Percentiles rank a stretch among this genome's conserved stretches.
phyloP scores from a whole-genome alignment of 2,113 vertebrate species.

The Dendropsophus ebraccatus region DNA sequence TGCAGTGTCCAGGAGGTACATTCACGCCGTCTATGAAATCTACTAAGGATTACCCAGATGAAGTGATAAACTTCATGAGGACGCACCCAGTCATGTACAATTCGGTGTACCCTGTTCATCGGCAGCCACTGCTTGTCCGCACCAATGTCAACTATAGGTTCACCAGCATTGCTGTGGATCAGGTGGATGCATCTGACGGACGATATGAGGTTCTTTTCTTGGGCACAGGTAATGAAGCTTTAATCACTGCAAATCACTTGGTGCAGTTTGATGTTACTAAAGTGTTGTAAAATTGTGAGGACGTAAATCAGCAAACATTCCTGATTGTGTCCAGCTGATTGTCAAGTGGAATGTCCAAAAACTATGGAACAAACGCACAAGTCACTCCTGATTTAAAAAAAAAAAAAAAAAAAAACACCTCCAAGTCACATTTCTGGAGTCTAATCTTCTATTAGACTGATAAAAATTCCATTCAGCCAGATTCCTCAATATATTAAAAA shows the following conservation, averaged over 20 bases:
- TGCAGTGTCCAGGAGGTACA: constrained; percentile 93
- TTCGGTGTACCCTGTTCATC: constrained; percentile 90
- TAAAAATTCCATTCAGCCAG: too few species aligned
- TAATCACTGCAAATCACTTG: background rate
- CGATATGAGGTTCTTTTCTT: constrained; percentile 99
- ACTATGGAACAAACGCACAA: background rate
- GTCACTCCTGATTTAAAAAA: too few species aligned
- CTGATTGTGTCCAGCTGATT: background rate
- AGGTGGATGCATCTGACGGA: constrained; percentile 95
- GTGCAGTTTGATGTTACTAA: background rate
- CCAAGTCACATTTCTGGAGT: too few species aligned
- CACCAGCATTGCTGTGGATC: constrained; percentile 95
- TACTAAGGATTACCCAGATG: constrained; percentile 97
- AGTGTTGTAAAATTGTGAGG: background rate
- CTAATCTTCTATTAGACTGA: too few species aligned
- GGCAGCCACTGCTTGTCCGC: constrained; percentile 93
- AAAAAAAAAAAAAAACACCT: too few species aligned
- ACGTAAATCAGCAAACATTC: background rate
- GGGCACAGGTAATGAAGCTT: constrained; percentile 86
- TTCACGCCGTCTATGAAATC: constrained; percentile 98
- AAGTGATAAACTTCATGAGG: constrained; percentile 99
- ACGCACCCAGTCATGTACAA: constrained; percentile 97
- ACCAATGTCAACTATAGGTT: constrained; percentile 95
- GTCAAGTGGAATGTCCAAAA: background rate
- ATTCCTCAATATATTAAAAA: background rate